A percentile compares a stretch with the other conserved stretches of the same genome.
These are phyloP conservation scores for Hyaena hyaena DNA, from an alignment of 2,113 vertebrate genomes.

Conservation along the genomic window DNA sequence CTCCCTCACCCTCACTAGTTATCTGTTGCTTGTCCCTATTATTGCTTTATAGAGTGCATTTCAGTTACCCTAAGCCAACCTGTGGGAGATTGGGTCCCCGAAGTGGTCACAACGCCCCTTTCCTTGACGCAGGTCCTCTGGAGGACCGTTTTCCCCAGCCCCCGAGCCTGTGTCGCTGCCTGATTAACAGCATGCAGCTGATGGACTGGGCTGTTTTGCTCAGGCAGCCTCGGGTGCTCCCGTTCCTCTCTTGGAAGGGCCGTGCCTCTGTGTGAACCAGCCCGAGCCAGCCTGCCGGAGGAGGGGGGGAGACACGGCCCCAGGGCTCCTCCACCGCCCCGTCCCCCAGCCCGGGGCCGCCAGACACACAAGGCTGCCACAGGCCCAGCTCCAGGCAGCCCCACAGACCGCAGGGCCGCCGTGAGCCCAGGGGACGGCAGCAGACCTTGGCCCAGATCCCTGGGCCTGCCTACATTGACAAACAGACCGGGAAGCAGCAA, in stretches of 20 bases:
- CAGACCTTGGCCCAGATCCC: not conserved
- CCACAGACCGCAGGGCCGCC: rapidly evolving
- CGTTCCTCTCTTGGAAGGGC: too few species aligned
- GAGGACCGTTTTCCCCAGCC: not conserved
- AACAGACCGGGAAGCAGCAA: not conserved
- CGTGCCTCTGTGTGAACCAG: not conserved
- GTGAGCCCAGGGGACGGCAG: not conserved
- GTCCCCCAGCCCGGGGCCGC: not conserved
- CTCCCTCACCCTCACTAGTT: not conserved
- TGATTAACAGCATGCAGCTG: not conserved
- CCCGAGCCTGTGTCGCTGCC: not conserved
- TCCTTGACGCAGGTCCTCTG: not conserved
- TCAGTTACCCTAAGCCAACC: not conserved
- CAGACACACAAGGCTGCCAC: not conserved
- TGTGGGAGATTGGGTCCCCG: not conserved
- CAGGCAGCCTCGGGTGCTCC: not conserved
- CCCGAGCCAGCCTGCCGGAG: not conserved
- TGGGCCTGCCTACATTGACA: not conserved
- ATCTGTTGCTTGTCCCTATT: not conserved
- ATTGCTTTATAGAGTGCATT: not conserved
- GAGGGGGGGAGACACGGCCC: not conserved
- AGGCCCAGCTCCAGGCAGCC: not conserved
- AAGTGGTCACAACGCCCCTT: not conserved
- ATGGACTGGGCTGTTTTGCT: not conserved
- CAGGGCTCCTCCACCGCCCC: too few species aligned